These are phyloP conservation scores for Megalops cyprinoides DNA, from an alignment of 2,797 vertebrate species.

Conservation along the genomic window DNA sequence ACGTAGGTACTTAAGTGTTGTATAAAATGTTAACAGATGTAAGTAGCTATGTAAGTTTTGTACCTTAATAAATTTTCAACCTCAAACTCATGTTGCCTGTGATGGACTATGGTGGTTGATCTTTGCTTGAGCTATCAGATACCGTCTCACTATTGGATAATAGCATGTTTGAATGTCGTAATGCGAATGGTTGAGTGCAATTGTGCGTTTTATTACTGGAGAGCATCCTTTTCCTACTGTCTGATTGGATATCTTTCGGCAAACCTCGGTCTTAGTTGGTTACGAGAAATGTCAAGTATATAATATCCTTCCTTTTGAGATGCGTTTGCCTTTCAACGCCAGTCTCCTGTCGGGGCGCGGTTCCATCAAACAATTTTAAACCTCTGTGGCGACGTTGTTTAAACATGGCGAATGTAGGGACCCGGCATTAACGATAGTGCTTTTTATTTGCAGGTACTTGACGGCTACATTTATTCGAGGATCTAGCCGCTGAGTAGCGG, in stretches of 20 bases:
- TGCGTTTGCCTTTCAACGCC: slow-evolving; percentile 21
- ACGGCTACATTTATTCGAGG: slow-evolving; percentile 36
- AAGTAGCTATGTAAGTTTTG: too few relatives aligned
- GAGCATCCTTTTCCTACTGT: neutral
- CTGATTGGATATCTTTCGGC: slow-evolving; percentile 31
- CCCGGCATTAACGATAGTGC: slow-evolving; percentile 8
- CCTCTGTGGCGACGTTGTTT: neutral
- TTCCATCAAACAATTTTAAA: slow-evolving; percentile 27
- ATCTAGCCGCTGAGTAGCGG: slow-evolving; percentile 22
- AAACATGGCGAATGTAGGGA: neutral
- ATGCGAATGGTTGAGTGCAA: too few relatives aligned
- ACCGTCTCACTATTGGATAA: too few relatives aligned
- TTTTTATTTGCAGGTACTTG: slow-evolving; percentile 31
- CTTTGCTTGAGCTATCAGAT: too few relatives aligned
- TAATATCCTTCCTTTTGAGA: slow-evolving; percentile 40
- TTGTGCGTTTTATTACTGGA: too few relatives aligned
- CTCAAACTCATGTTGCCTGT: too few relatives aligned
- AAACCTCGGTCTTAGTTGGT: slow-evolving; percentile 40
- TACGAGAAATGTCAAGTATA: slow-evolving; percentile 26
- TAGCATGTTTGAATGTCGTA: too few relatives aligned
- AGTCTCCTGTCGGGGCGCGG: slow-evolving; percentile 42
- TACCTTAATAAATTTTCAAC: too few relatives aligned
- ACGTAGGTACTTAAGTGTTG: too few relatives aligned
- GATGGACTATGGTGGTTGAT: too few relatives aligned
- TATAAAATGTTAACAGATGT: too few relatives aligned